Base-by-base conservation (phyloP, 2,113 vertebrate genomes). In the Ageneiosus marmoratus region DNA sequence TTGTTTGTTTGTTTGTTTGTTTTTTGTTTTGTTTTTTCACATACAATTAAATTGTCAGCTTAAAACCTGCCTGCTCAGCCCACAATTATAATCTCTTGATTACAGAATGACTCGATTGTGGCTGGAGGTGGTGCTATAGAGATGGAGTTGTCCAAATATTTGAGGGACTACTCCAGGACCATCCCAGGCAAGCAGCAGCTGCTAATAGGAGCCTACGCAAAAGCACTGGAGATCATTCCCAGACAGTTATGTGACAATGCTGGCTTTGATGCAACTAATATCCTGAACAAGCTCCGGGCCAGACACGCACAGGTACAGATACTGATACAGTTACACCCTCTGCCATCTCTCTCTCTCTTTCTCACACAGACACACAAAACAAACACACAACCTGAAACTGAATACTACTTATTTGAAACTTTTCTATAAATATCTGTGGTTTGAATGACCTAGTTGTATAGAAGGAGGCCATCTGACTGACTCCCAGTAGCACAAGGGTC, bases 191-290 rank as follows among this genome's bases (percentile, higher is more conserved):
- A 99, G 83, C 96, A 98, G 93, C 98, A 99, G 95, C 93, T 99
- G 81, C 90, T 99, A 87, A 98, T 99, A 0, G 98, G 97, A 0
- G 96, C 97, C 0, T 99, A 98, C 0, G 98, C 98, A 86, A 99
- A 98, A 87, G 98, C 98, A 32, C 92, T 99, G 77, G 98, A 99
- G 93, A 89, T 99, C 88, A 99, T 99, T 84, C 98, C 98, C 29
- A 93, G 98, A 29, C 98, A 99, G 94, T 95, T 99, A 77, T 99
- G 98, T 0, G 97, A 99, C 94, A 99, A 99, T 2, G 98, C 98
- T 0, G 98, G 98, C 87, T 99, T 99, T 0, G 98, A 99, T n/a
- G 97, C 98, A 87, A 99, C 98, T 86, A 99, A 99, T 93, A 98
- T 99, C 86, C 95, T 99, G 48, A 99, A 99, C 94, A 98, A 99